Evolutionary conservation across 2,113 vertebrate genomes (phyloP), one percentile per base, ranked within the genome.

Genomic region (Tamias sibiricus): DNA sequence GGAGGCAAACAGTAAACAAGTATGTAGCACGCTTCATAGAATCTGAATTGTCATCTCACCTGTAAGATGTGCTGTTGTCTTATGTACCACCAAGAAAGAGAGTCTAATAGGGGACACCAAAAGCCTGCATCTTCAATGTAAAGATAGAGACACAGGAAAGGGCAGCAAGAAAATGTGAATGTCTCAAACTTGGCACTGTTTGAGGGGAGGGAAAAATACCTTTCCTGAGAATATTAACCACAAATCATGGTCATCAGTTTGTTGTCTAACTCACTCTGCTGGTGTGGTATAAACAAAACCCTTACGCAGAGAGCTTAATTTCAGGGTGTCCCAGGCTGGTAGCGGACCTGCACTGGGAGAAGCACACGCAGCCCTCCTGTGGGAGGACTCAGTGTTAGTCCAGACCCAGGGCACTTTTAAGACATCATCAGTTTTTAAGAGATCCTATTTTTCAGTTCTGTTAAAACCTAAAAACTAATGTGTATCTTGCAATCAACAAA

Each of bases 401-500:
- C 22, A 69, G 83, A 77, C 68, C 71, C 32, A 4, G 0, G 26
- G n/a, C n/a, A 44, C 22, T 64, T 82, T 62, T 72, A 75, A 91
- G 47, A 91, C 26, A 62, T 59, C 66, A 85, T 47, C 37, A 12
- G 1, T 72, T 91, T 90, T 88, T 77, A 85, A 90, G n/a, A 86
- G 40, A 47, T 30, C n/a, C 13, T 32, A 9, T 86, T 20, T 96
- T 80, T 87, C 37, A 77, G 42, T 76, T 86, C 54, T 52, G 57
- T 83, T 79, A 79, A 94, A 89, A 68, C 77, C 28, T 86, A 57
- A 91, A 93, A 91, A 62, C n/a, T 90, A 81, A 54, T 64, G 5
- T 68, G 47, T 13, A 10, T 74, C 54, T 96, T 92, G 32, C 12
- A 91, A 0, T 94, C 76, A 87, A 81, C 52, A 94, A 62, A 86